A percentile compares a stretch with the other conserved stretches of the same genome.
phyloP scores from a whole-genome alignment of 2,113 vertebrate genomes.

The Otis tarda region DNA sequence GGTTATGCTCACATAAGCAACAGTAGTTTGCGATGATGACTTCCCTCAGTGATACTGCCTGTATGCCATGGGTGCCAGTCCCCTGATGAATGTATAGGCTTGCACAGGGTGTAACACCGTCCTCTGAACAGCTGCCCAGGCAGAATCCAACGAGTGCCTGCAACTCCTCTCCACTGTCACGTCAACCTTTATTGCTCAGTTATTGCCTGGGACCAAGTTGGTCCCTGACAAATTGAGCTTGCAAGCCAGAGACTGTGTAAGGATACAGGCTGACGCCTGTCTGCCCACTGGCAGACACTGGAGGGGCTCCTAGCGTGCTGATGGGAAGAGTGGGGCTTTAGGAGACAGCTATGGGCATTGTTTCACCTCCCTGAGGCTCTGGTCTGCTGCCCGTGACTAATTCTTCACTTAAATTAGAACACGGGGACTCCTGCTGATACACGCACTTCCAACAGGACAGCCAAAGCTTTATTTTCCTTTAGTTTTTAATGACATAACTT shows the following conservation, averaged over 20 bases:
- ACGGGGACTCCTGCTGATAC: background rate
- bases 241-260: background rate
- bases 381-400: background rate
- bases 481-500: background rate
- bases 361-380: background rate
- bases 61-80: rapidly evolving
- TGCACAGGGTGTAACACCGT: background rate
- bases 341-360: background rate
- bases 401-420: background rate
- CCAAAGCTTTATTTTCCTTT: background rate
- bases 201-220: background rate
- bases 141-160: background rate
- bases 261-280: background rate
- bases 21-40: background rate
- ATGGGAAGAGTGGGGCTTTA: background rate
- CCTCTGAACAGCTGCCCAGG: background rate
- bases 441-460: background rate
- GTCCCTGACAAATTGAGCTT: background rate
- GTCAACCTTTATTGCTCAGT: background rate
- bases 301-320: background rate
- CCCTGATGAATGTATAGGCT: background rate
- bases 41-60: background rate
- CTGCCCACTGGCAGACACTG: background rate
- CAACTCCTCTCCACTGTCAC: background rate
- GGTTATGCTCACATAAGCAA: background rate